Evolutionary conservation across 2,888 invertebrate genomes (phyloP), one percentile per base, ranked within the genome.

Genomic region (Andrena minutula): DNA sequence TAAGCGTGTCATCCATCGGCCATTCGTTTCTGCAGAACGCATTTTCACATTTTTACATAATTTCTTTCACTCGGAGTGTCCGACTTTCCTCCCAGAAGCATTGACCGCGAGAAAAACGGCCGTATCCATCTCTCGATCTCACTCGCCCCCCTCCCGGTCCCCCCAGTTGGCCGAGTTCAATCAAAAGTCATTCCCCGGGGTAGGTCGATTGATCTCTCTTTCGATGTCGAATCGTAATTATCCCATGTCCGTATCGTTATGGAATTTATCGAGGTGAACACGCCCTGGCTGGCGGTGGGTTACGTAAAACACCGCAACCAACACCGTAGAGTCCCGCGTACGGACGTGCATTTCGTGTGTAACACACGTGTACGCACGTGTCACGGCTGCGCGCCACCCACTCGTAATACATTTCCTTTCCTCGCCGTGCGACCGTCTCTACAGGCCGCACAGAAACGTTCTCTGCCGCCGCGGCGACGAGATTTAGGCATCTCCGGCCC

Each of bases 201-300:
- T 69, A 51, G 68, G 23, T 61, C 74, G 56, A 79, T 72, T 69
- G 79, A 78, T 78, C 80, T 68, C 79, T 71, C 79, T 66, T 77
- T 70, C 85, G 82, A 86, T 85, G 83, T 72, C 72, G 73, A 84
- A 70, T 85, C 77, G 71, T 84, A 89, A 89, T 90, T 90, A 91
- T 90, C 87, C 77, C 86, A 61, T 72, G 83, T 84, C 82, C 82
- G 79, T 88, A 90, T 91, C 88, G 87, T 90, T 91, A 90, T 89
- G 91, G 90, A 91, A 92, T 92, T 91, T 91, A 91, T 90, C 89
- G 83, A 80, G 82, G 71, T 76, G 84, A 87, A 89, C 89, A 89
- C 89, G 87, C 89, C 90, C 86, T 83, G 77, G 78, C 86, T 83
- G 77, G 76, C 82, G 65, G 69, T 71, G 76, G 69, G 86, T 90